Evolutionary conservation across 2,888 invertebrate genomes (phyloP), one percentile per base, ranked within the genome.

Genomic region (Hyposoter didymator): DNA sequence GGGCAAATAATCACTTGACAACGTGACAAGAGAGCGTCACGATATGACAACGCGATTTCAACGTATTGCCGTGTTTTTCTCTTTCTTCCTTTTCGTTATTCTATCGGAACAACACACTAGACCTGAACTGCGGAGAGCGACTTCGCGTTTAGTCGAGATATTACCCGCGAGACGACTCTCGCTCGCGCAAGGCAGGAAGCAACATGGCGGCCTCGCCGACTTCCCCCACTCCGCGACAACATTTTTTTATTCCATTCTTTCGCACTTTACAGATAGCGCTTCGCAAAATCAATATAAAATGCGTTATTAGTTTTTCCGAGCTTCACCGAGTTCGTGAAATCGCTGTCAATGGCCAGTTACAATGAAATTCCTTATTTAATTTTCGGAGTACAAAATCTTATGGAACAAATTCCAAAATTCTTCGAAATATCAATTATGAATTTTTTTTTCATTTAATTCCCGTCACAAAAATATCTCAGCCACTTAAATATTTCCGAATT

Each of bases 171-270:
- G 75, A 22, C 39, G 19, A n/a, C 62, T 59, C 47, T 49, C 76
- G 80, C 82, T 80, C 72, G 79, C 79, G 80, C 82, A 84, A 69
- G 82, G 73, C 82, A 81, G 81, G 72, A 75, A 47, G 35, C 73
- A 73, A 64, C 73, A 67, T 74, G 84, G 78, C 86, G 84, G 64
- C 86, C 86, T 87, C 84, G 87, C 67, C 74, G 55, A 72, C n/a
- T 72, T 74, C 67, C 45, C 75, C 59, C 69, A 64, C 49, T 64
- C 64, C 8, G 2, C 8, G 2, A 49, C 0, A 28, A 17, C 32
- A 39, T 82, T 82, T 66, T 76, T 39, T 86, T 64, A 74, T 87
- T 72, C 43, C 43, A 17, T 78, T 67, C 59, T 47, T n/a, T 22
- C 17, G 12, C 45, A 10, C 1, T 12, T 17, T 35, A 52, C 49